These are phyloP conservation scores for Ailurus styani DNA, from an alignment of 2,113 vertebrate genomes.

Conservation along the genomic window DNA sequence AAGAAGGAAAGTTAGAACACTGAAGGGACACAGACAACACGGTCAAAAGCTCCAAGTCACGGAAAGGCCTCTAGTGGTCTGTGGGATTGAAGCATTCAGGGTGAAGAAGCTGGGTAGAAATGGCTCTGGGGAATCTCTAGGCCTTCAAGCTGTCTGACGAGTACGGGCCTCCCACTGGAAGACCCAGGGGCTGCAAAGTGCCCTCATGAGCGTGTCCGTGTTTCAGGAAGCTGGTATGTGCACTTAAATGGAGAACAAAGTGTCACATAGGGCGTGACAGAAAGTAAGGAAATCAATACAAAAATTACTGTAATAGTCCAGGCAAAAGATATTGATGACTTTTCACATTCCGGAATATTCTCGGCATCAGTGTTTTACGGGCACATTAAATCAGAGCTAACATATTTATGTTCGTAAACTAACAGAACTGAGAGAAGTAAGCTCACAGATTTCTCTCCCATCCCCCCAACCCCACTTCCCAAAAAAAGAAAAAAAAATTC, in stretches of 20 bases:
- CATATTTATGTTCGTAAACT: not conserved
- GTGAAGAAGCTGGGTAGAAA: not conserved
- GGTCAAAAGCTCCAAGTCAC: not conserved
- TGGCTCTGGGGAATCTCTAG: fast-evolving
- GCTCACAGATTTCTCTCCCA: not conserved
- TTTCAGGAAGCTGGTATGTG: not conserved
- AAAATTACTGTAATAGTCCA: not conserved
- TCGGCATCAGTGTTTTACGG: not conserved
- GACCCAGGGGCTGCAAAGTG: not conserved
- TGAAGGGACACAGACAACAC: not conserved
- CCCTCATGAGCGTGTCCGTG: not conserved
- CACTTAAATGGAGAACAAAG: not conserved
- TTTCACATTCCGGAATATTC: not conserved
- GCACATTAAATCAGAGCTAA: not conserved
- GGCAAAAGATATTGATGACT: not conserved
- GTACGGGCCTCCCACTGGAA: too few relatives aligned
- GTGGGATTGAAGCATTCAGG: too few relatives aligned
- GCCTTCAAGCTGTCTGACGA: not conserved
- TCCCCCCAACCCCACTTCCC: not conserved
- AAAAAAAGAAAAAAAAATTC: not conserved
- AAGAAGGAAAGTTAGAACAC: not conserved
- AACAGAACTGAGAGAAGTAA: not conserved
- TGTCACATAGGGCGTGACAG: not conserved
- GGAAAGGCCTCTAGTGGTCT: not conserved
- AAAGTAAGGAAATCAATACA: not conserved